Evolutionary conservation across 2,113 vertebrate species (phyloP).

Genomic region (Ciconia maguari): DNA sequence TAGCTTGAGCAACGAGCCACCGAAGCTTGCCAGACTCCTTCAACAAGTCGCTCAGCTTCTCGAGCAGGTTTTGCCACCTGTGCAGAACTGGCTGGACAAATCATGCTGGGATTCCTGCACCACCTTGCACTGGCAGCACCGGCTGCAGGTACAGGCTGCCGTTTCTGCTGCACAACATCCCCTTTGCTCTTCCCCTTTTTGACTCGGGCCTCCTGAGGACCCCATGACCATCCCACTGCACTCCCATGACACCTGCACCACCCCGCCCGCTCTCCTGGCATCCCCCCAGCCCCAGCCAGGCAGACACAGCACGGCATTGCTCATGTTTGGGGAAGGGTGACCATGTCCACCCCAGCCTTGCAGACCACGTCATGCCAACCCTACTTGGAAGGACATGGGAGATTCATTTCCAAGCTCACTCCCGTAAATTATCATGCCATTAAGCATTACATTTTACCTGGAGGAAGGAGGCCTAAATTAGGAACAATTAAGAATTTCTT

Average conservation of each 20-base stretch:
- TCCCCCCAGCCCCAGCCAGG: background rate
- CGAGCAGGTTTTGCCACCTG: background rate
- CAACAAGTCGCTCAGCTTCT: background rate
- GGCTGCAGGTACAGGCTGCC: background rate
- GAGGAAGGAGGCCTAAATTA: background rate
- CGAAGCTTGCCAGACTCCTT: background rate
- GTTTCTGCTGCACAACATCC: background rate
- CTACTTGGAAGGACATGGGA: background rate
- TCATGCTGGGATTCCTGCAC: background rate
- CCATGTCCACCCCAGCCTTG: background rate
- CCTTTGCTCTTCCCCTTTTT: background rate
- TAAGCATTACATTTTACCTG: background rate
- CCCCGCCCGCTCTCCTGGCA: background rate
- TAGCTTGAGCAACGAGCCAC: background rate
- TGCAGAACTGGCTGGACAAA: background rate
- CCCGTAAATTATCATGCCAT: background rate
- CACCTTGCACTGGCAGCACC: background rate
- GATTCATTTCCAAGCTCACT: background rate
- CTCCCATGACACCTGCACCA: background rate
- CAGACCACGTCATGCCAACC: background rate
- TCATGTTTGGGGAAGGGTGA: background rate
- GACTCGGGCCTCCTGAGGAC: rapidly evolving
- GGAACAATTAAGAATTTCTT: background rate
- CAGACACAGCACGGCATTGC: rapidly evolving
- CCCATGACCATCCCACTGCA: background rate